A percentile compares a stretch with the other conserved stretches of the same genome.
phyloP scores from a whole-genome alignment of 2,888 invertebrate species.

The Thumatha senex region DNA sequence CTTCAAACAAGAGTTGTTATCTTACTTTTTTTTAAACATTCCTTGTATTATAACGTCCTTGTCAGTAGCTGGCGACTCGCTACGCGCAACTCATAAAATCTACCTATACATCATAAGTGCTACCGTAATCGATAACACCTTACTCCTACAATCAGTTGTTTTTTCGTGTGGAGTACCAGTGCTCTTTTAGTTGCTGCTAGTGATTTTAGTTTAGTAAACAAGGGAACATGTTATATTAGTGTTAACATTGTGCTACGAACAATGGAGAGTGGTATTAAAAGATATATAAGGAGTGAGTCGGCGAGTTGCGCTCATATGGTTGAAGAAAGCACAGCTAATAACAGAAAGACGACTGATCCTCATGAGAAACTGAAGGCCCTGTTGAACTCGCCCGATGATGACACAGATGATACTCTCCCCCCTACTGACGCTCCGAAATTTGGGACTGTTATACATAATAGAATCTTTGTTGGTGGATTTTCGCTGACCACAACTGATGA shows the following conservation, averaged over 20 bases:
- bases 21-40: slow-evolving; percentile 56
- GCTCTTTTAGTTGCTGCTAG: slow-evolving; percentile 69
- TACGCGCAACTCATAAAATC: slow-evolving; percentile 61
- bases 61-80: slow-evolving; percentile 30
- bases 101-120: slow-evolving; percentile 45
- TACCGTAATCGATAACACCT: slow-evolving; percentile 50
- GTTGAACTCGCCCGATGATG: slow-evolving; percentile 73
- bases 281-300: slow-evolving; percentile 76
- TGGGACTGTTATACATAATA: slow-evolving; percentile 95
- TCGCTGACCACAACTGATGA: slow-evolving; percentile 96
- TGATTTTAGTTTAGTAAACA: slow-evolving; percentile 76
- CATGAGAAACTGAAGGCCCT: slow-evolving; percentile 76
- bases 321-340: slow-evolving; percentile 67
- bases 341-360: slow-evolving; percentile 69
- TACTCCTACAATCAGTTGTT: slow-evolving; percentile 52
- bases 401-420: slow-evolving; percentile 71
- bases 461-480: slow-evolving; percentile 98
- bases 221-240: slow-evolving; percentile 73
- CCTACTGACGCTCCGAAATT: slow-evolving; percentile 83
- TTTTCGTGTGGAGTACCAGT: slow-evolving; percentile 56
- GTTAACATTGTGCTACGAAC: slow-evolving; percentile 41
- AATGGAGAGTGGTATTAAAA: slow-evolving; percentile 72
- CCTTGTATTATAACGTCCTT: slow-evolving; percentile 27
- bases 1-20: slow-evolving; percentile 58
- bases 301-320: slow-evolving; percentile 79